Conservation (phyloP, 1,140 invertebrate species). For the Planococcus citri region DNA sequence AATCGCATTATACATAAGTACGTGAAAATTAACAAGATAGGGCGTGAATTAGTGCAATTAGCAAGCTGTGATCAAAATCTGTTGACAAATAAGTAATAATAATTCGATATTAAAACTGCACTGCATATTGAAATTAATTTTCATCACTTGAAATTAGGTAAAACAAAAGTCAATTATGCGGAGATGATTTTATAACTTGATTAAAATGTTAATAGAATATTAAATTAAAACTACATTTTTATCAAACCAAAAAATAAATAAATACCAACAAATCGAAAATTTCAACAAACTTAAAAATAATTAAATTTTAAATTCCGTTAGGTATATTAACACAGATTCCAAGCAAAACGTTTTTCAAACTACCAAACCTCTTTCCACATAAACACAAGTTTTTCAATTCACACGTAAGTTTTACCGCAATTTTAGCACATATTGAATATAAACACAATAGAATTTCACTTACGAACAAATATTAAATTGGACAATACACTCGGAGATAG, state of each 20-base stretch:
- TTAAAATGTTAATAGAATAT: too few species aligned
- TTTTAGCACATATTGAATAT: not conserved
- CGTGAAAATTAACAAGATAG: not conserved
- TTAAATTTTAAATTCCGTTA: too few species aligned
- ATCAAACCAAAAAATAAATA: too few species aligned
- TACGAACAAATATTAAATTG: not conserved
- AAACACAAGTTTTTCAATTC: too few species aligned
- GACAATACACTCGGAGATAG: not conserved
- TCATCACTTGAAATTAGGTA: too few species aligned
- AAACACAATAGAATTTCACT: not conserved
- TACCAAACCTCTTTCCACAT: too few species aligned
- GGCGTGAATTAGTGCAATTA: not conserved
- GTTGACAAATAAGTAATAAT: not conserved
- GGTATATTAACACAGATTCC: not conserved
- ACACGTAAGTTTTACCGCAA: too few species aligned
- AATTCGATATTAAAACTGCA: too few species aligned
- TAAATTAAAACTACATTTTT: too few species aligned
- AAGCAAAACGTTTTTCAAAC: not conserved
- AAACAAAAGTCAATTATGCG: too few species aligned
- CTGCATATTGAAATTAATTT: not conserved
- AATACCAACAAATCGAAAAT: too few species aligned
- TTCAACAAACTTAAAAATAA: not conserved
- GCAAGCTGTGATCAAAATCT: not conserved
- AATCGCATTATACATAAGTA: not conserved
- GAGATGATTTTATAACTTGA: too few species aligned